phyloP scores from a whole-genome alignment of 2,113 vertebrate species.

The Spheniscus mendiculus region DNA sequence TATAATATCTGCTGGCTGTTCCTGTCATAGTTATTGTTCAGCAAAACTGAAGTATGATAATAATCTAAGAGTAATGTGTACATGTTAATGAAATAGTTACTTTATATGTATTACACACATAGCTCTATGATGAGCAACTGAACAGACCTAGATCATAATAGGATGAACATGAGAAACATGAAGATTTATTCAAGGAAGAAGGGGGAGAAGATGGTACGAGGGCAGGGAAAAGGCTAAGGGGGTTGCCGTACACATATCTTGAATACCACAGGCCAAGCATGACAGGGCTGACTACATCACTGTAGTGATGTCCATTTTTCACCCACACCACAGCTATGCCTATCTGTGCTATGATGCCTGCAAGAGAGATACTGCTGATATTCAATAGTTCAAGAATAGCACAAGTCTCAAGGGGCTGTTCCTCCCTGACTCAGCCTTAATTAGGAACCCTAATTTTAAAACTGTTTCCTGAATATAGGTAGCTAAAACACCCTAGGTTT shows the following conservation, averaged over 20 bases:
- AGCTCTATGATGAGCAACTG: neutral
- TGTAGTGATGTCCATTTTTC: neutral
- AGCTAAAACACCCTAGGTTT: neutral
- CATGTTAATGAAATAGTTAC: neutral
- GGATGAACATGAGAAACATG: neutral
- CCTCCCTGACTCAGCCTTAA: neutral
- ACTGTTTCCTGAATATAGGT: neutral
- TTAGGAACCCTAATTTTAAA: neutral
- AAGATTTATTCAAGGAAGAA: neutral
- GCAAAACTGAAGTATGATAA: neutral
- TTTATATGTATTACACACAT: neutral
- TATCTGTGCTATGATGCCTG: neutral
- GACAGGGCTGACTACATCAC: neutral
- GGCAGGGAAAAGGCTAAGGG: neutral
- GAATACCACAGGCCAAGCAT: neutral
- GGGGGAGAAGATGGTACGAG: accelerated
- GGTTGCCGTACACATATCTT: neutral
- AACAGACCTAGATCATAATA: neutral
- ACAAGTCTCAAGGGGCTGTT: neutral
- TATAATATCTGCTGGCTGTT: neutral
- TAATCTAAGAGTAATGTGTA: neutral
- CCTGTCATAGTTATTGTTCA: neutral
- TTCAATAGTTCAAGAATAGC: neutral
- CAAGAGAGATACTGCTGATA: neutral
- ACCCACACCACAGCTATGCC: neutral